phyloP scores from a whole-genome alignment of 2,113 vertebrate genomes.

The Protobothrops flavoviridis region DNA sequence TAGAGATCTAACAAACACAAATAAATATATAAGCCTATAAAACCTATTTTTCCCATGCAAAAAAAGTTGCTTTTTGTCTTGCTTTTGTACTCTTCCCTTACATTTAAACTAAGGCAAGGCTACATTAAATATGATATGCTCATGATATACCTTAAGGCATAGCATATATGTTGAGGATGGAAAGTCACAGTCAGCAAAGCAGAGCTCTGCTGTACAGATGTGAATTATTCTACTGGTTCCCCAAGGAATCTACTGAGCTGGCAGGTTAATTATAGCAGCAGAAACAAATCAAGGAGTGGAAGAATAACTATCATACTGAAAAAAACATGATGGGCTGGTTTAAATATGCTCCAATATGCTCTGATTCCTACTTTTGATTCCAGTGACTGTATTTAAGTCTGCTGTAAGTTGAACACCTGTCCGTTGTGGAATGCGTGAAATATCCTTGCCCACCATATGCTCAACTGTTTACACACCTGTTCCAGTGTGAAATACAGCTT shows the following conservation, averaged over 20 bases:
- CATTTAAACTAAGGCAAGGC: not conserved
- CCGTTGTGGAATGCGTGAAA: slow-evolving; percentile 75
- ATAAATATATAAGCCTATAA: not conserved
- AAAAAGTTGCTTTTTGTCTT: not conserved
- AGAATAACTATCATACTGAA: slow-evolving; percentile 48
- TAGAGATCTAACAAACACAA: not conserved
- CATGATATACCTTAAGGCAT: not conserved
- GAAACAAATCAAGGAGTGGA: slow-evolving; percentile 25
- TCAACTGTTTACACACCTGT: slow-evolving; percentile 73
- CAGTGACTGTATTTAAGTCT: slow-evolving; percentile 69
- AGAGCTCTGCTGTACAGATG: not conserved
- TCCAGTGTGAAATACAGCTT: slow-evolving; percentile 59
- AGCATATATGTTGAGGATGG: not conserved
- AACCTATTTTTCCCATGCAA: not conserved
- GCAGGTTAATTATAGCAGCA: slow-evolving; percentile 51
- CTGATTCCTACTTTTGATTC: slow-evolving; percentile 42
- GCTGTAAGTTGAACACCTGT: slow-evolving; percentile 79
- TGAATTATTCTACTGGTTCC: slow-evolving; percentile 19
- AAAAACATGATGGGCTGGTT: slow-evolving; percentile 51
- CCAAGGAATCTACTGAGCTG: slow-evolving; percentile 40
- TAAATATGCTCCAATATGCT: slow-evolving; percentile 25
- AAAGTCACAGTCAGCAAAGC: not conserved
- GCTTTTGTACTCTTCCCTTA: not conserved
- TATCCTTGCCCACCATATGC: slow-evolving; percentile 56
- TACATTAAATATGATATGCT: not conserved